Evolutionary conservation across 2,797 vertebrate genomes (phyloP), one percentile per base, ranked within the genome.

Genomic region (Sylvilagus floridanus): DNA sequence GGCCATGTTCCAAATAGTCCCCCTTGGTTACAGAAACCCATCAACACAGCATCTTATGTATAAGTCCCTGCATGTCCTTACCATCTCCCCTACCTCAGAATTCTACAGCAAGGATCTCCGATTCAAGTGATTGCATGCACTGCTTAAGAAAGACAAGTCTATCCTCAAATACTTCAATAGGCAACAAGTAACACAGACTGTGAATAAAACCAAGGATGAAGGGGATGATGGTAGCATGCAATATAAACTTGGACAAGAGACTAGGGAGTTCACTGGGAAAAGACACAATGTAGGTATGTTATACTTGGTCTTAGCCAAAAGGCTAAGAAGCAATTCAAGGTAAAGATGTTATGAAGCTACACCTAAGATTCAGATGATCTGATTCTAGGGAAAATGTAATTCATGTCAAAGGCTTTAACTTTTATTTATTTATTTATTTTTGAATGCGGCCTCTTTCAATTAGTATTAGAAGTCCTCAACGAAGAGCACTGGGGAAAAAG

Each of bases 221-320:
- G 22, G 3, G 16, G 1, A 22, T 5, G 7, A 30, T 5, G 50
- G 28, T n/a, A n/a, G 6, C 2, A 0, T 14, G 14, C 16, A 87
- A 0, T 2, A 28, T 57, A 28, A 73, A n/a, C 6, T 8, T 60
- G 21, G 26, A 52, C 26, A 22, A 10, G 32, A 57, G 5, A 24
- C 26, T 66, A 7, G 12, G 3, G 9, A 66, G 28, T 24, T 62
- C 47, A 8, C 19, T 37, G 7, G 28, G 7, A 35, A 81, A 76
- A 79, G 63, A 57, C 17, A 81, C 13, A 62, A 26, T 14, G 5
- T 57, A 57, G 19, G 54, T 14, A 5, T 57, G 54, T 19, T 14
- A 57, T 19, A 57, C 54, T 7, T 42, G 42, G 7, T 42, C 42
- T 42, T 42, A 42, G 42, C 42, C 42, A 42, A 42, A 42, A 42